A percentile compares a stretch with the other conserved stretches of the same genome.
Evolutionary conservation across 1,140 invertebrate genomes (phyloP).

Genomic region (Olivierus martensii): DNA sequence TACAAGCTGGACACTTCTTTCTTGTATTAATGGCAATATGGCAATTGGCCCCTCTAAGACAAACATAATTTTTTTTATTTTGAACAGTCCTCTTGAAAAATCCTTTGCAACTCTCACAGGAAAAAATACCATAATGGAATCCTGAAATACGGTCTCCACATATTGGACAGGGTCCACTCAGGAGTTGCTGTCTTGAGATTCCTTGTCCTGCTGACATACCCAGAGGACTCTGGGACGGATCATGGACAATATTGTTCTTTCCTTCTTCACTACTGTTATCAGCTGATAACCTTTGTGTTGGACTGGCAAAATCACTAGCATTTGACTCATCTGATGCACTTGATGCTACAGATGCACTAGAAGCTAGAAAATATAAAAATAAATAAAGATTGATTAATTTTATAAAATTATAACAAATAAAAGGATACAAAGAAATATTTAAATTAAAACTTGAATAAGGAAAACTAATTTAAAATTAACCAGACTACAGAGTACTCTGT

Average conservation of each 20-base stretch:
- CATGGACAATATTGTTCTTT: constrained; percentile 4
- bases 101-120: constrained; percentile 92
- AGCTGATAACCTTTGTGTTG: constrained; percentile 9
- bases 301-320: constrained; percentile 16
- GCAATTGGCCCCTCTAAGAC: constrained; percentile 76
- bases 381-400: not conserved
- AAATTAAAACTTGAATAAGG: too few species aligned
- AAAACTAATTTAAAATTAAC: too few species aligned
- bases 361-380: constrained; percentile 1
- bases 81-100: constrained; percentile 98
- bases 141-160: constrained; percentile 91
- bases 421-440: not conserved
- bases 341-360: constrained; percentile 17
- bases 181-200: constrained; percentile 20
- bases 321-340: constrained; percentile 19
- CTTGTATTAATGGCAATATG: constrained; percentile 76
- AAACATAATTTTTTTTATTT: constrained; percentile 93
- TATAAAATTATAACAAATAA: not conserved
- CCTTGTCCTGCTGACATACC: constrained; percentile 12
- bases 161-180: constrained; percentile 71
- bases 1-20: constrained; percentile 92
- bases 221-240: constrained; percentile 10
- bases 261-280: constrained; percentile 12
- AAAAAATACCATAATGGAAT: constrained; percentile 92
- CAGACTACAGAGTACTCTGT: too few species aligned